Evolutionary conservation across 2,113 vertebrate species (phyloP).

Genomic region (Rhabdornis inornatus): DNA sequence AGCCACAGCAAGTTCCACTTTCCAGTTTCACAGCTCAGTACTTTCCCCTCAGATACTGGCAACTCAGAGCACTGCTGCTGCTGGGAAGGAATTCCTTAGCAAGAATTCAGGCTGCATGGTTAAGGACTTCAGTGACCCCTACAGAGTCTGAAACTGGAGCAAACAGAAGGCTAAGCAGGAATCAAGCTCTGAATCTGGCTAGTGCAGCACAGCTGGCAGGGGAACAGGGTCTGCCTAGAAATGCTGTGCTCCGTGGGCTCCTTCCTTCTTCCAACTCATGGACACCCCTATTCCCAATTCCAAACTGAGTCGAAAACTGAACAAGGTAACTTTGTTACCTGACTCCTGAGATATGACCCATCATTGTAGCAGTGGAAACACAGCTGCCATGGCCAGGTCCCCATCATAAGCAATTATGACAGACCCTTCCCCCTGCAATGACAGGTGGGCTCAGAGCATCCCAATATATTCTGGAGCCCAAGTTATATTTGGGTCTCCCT

Average conservation of each 20-base stretch:
- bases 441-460: not conserved
- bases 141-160: not conserved
- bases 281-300: not conserved
- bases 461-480: not conserved
- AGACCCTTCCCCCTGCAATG: not conserved
- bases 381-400: not conserved
- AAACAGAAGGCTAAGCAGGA: not conserved
- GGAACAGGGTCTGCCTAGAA: not conserved
- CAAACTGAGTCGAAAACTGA: not conserved
- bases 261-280: not conserved
- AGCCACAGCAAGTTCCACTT: not conserved
- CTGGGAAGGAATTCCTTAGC: not conserved
- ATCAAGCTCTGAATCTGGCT: not conserved
- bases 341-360: not conserved
- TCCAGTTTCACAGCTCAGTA: not conserved
- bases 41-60: not conserved
- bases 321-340: not conserved
- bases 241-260: fast-evolving
- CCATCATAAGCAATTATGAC: not conserved
- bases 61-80: not conserved
- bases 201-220: not conserved
- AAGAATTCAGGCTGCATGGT: not conserved
- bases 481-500: not conserved
- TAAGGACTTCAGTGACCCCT: not conserved
- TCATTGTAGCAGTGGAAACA: not conserved